Conservation (phyloP, 2,797 vertebrate species). For the Darevskia nairensis region DNA sequence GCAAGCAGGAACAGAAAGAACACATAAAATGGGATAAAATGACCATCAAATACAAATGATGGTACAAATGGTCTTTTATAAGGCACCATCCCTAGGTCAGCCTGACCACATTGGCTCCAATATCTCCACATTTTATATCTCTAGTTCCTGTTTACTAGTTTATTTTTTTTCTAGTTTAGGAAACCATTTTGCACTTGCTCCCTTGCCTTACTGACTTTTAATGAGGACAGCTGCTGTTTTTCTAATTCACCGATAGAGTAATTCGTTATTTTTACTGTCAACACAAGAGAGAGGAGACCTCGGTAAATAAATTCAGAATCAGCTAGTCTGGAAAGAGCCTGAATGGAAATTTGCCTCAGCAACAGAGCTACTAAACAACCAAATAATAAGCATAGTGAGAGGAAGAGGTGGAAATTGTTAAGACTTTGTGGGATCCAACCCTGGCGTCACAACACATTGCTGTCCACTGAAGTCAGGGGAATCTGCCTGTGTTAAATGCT, state of each 20-base stretch:
- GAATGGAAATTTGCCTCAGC: slow-evolving; percentile 31
- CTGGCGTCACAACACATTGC: neutral
- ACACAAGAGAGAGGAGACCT: slow-evolving; percentile 26
- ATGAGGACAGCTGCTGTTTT: slow-evolving; percentile 35
- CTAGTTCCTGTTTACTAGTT: slow-evolving; percentile 7
- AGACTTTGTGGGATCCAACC: neutral
- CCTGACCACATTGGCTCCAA: neutral
- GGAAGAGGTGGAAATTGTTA: slow-evolving; percentile 1
- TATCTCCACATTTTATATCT: neutral
- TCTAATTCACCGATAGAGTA: slow-evolving; percentile 32
- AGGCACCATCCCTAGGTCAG: neutral
- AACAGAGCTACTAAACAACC: slow-evolving; percentile 20
- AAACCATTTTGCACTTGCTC: slow-evolving; percentile 13
- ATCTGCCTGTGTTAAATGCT: neutral
- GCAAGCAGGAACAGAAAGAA: neutral
- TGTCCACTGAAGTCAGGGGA: neutral
- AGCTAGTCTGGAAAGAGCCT: slow-evolving; percentile 10
- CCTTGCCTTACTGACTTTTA: slow-evolving; percentile 20
- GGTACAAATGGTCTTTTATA: neutral
- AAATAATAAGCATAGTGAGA: slow-evolving; percentile 7
- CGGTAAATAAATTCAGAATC: slow-evolving; percentile 25
- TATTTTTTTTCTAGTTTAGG: slow-evolving; percentile 10
- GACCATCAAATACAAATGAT: neutral
- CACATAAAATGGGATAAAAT: slow-evolving; percentile 5
- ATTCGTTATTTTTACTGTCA: slow-evolving; percentile 40